Evolutionary conservation across 2,888 invertebrate genomes (phyloP).

Genomic region (Xestia rhomboidea): DNA sequence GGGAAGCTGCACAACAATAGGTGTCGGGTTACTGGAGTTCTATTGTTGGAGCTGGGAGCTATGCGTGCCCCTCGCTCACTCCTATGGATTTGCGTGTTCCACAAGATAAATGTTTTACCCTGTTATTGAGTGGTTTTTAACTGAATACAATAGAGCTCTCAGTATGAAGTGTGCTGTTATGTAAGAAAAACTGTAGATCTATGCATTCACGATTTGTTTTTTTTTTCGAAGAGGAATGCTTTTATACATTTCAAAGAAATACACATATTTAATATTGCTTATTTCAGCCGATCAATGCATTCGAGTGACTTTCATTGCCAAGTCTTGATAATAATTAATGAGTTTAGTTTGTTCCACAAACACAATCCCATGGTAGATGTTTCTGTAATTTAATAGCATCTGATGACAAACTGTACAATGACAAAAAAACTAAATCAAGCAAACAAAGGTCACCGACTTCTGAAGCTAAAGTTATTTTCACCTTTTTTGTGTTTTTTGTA

Average conservation of each 20-base stretch:
- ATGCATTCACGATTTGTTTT: background rate
- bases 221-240: background rate
- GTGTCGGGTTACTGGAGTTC: constrained; percentile 44
- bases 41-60: constrained; percentile 38
- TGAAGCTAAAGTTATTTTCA: too few relatives aligned
- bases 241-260: background rate
- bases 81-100: constrained; percentile 30
- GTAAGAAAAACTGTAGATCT: background rate
- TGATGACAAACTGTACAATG: background rate
- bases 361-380: background rate
- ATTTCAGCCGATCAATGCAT: background rate
- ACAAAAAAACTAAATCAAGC: too few relatives aligned
- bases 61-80: constrained; percentile 6
- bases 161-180: constrained; percentile 3
- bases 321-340: background rate
- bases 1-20: constrained; percentile 55
- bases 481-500: too few relatives aligned
- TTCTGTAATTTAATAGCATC: background rate
- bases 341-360: background rate
- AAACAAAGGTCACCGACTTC: too few relatives aligned
- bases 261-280: background rate
- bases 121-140: constrained; percentile 49
- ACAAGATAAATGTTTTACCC: constrained; percentile 35
- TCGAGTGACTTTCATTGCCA: background rate
- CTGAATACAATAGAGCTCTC: constrained; percentile 40